Base-by-base conservation (phyloP, 2,888 invertebrate species). In the Liodrosophila aerea region DNA sequence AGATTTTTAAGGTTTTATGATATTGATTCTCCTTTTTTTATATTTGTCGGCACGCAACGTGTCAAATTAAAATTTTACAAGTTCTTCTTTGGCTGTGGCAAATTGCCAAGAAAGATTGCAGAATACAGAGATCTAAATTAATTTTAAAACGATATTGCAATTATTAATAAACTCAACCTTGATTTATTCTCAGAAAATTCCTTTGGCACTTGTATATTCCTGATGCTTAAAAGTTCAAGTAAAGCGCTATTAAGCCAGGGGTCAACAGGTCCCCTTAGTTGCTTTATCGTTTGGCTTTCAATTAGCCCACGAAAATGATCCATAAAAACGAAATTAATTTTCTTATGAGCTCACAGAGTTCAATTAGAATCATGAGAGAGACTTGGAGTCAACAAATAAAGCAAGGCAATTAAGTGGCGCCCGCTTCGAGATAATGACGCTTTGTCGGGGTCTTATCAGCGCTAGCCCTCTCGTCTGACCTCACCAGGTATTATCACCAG, bases 311-410 rank as follows among this genome's bases (percentile, higher is more conserved):
- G 40, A 51, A 66, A 62, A 59, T 47, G 12, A 36, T 45, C 39
- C 51, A 54, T 57, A 45, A 62, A 71, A 71, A 36, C 31, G 44
- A 59, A 73, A 67, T 77, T 54, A 61, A 59, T 64, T 29, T 34
- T 7, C 4, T 11, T 41, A 7, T 7, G 33, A 4, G 45, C 39
- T 31, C 40, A 18, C 22, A 22, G 30, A 27, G 27, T 34, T 65
- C 56, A 69, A 72, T 53, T 52, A 29, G 51, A 59, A 63, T 43
- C 34, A 41, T 34, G 37, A 34, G 12, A 22, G 33, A 8, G 22
- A 13, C 22, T 13, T 11, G 56, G 39, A 31, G 29, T n/a, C 27
- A 46, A 36, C 31, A 39, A 43, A 36, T 52, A 36, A 57, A 37
- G 50, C 50, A 39, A 2, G 22, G 53, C 45, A 54, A 67, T 63